phyloP scores from a whole-genome alignment of 2,113 vertebrate species.

The Arvicanthis niloticus region DNA sequence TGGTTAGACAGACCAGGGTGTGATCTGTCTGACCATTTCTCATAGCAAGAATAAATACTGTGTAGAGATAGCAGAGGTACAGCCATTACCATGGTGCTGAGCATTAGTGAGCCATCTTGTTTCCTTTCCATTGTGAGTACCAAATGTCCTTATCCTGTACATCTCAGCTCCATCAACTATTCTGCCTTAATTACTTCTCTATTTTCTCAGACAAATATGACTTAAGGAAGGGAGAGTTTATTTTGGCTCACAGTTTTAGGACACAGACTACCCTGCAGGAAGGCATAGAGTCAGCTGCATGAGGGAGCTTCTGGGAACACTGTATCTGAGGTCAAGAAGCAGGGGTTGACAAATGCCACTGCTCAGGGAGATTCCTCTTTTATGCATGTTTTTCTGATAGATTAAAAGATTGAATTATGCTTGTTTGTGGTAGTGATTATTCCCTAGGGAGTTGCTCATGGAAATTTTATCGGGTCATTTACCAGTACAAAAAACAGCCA shows the following conservation, averaged over 20 bases:
- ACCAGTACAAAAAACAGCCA: background rate
- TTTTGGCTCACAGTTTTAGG: background rate
- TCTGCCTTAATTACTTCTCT: background rate
- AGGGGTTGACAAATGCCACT: background rate
- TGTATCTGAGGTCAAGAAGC: background rate
- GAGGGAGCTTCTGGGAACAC: background rate
- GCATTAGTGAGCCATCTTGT: background rate
- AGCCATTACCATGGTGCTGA: background rate
- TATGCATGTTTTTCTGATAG: background rate
- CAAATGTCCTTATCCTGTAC: background rate
- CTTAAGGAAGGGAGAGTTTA: background rate
- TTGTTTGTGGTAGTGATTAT: background rate
- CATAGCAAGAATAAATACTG: background rate
- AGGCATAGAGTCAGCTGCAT: accelerated
- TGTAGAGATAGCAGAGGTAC: background rate
- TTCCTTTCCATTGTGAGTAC: too few relatives aligned
- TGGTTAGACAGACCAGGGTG: background rate
- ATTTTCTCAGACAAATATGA: background rate
- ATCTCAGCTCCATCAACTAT: background rate
- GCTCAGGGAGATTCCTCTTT: background rate
- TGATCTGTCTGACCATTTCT: background rate
- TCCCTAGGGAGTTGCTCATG: background rate
- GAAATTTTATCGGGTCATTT: background rate
- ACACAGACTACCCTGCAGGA: background rate
- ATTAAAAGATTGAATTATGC: background rate